Conservation (phyloP, 2,888 invertebrate species). For the Ophion slaviceki region DNA sequence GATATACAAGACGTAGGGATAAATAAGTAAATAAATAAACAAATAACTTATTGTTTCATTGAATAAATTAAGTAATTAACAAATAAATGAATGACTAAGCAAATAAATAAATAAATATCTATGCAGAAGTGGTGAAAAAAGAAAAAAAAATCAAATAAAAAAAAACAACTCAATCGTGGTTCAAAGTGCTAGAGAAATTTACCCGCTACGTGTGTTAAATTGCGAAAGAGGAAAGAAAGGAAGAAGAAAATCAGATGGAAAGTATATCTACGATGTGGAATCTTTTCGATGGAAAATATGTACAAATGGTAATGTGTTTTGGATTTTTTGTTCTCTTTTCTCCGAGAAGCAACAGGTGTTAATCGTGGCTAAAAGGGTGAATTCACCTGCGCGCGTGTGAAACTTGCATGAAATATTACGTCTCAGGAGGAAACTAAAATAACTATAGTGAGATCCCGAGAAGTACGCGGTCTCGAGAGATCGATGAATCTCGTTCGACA, state of each 20-base stretch:
- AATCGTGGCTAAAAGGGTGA: background rate
- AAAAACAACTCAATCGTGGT: background rate
- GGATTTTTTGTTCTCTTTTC: background rate
- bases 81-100: no score
- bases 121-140: background rate
- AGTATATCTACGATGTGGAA: background rate
- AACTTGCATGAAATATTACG: constrained; percentile 42
- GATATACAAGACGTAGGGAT: background rate
- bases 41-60: background rate
- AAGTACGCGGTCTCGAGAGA: background rate
- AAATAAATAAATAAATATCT: background rate
- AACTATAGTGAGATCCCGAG: constrained; percentile 8
- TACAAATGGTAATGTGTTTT: background rate
- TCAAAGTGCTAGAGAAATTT: background rate
- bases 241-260: background rate
- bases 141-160: background rate
- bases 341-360: background rate
- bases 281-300: constrained; percentile 9
- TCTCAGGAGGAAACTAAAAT: constrained; percentile 7
- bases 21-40: background rate
- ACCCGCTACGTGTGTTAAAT: background rate
- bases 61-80: background rate
- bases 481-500: background rate
- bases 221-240: background rate
- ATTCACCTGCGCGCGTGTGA: constrained; percentile 18